Evolutionary conservation across 1,140 invertebrate genomes (phyloP), one percentile per base, ranked within the genome.

Genomic region (Ostrea denselamellosa): DNA sequence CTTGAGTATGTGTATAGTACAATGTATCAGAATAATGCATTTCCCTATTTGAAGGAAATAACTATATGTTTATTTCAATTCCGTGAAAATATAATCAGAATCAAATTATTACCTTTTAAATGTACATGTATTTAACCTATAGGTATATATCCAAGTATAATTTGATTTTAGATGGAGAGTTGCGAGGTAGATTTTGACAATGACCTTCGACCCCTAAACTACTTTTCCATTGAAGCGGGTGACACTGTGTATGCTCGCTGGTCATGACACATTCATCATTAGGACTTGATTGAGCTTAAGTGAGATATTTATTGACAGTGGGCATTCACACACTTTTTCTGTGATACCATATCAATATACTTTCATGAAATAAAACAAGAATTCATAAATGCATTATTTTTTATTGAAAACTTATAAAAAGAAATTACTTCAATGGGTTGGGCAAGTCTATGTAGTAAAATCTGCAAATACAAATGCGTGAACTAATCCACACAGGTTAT

Each of bases 141-240:
- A 44, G 1, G 5, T 1, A 5, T 44, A 44, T 44, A 44, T 44
- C 2, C 34, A 44, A 44, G 34, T 44, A 44, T 44, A 44, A 62
- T 62, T n/a, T 62, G 17, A 87, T 95, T 96, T 81, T 92, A 97
- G 96, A 96, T 96, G 54, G 81, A 89, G 34, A 91, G 90, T 5
- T 95, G 97, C 56, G 96, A 97, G 93, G 97, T 98, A 91, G 95
- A 95, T 89, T 93, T 98, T 85, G 97, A 98, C 89, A 98, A 98
- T 93, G 96, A 96, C 85, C 96, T 97, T 86, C 97, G 97, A 94
- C 96, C 97, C 90, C 94, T 98, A 53, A 96, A 96, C 88, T 98
- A 97, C 94, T 98, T 97, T 95, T 98, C 97, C 0, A 95, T 98
- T 56, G 97, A 98, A 95, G 96, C 97, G 92, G 97, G 97, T 86